Evolutionary conservation across 2,888 invertebrate species (phyloP).

Genomic region (Endomychus coccineus): DNA sequence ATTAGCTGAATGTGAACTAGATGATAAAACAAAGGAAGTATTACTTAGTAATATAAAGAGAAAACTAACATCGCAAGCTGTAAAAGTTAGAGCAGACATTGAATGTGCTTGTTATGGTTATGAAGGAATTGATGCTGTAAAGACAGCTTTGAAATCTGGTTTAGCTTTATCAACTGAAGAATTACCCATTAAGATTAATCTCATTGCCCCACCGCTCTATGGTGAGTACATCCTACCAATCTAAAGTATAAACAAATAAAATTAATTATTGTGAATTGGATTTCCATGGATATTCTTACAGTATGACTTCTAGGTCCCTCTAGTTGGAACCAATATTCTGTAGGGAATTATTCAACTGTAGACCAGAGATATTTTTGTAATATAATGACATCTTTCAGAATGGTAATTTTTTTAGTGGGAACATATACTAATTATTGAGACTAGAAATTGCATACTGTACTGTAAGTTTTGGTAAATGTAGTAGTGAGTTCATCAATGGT

Average conservation of each 20-base stretch:
- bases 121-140: constrained; percentile 98
- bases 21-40: constrained; percentile 85
- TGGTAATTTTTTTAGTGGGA: too few relatives aligned
- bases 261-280: not conserved
- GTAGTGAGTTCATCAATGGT: too few relatives aligned
- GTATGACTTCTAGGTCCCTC: too few relatives aligned
- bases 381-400: too few relatives aligned
- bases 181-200: constrained; percentile 95
- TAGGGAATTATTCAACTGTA: too few relatives aligned
- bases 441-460: too few relatives aligned
- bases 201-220: constrained; percentile 97
- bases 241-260: not conserved
- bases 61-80: constrained; percentile 94
- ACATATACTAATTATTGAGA: too few relatives aligned
- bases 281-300: too few relatives aligned
- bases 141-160: constrained; percentile 83
- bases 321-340: too few relatives aligned
- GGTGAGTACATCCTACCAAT: constrained; percentile 32
- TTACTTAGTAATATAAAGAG: constrained; percentile 90
- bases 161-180: constrained; percentile 85
- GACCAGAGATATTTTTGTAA: too few relatives aligned
- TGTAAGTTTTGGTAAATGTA: too few relatives aligned
- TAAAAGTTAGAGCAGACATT: constrained; percentile 88
- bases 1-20: constrained; percentile 91
- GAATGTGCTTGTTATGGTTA: constrained; percentile 94